phyloP scores from a whole-genome alignment of 2,888 invertebrate genomes.

The Drosophila anomalata region DNA sequence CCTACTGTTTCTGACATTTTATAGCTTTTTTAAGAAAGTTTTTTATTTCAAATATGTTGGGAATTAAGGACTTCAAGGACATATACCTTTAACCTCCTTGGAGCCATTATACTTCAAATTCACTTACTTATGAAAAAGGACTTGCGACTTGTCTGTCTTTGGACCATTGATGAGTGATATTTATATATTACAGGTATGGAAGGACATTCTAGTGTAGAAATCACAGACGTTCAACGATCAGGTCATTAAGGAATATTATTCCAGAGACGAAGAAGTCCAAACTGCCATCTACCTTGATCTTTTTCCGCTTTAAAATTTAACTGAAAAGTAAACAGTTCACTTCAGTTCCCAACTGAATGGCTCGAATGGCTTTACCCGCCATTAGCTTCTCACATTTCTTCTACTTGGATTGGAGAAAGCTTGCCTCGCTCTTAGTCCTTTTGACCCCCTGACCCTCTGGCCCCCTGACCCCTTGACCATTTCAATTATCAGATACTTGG shows the following conservation, averaged over 20 bases:
- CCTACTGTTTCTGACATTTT: background rate
- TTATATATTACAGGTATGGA: no score
- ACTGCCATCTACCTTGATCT: background rate
- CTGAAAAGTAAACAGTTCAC: background rate
- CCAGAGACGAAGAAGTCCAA: no score
- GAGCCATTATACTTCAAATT: no score
- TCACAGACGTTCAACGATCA: no score
- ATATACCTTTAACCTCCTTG: no score
- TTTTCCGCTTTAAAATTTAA: background rate
- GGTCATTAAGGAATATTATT: no score
- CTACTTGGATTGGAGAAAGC: background rate
- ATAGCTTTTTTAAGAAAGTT: background rate
- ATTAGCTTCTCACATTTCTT: slow-evolving; percentile 7
- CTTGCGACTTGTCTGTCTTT: no score
- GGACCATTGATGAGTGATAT: no score
- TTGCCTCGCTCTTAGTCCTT: background rate
- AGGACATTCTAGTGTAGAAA: no score
- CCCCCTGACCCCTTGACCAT: slow-evolving; percentile 28
- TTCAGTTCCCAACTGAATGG: slow-evolving; percentile 1
- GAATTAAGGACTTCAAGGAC: no score
- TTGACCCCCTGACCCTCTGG: background rate
- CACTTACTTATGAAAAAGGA: no score
- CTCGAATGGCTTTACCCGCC: slow-evolving; percentile 15
- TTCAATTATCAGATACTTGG: slow-evolving; percentile 66
- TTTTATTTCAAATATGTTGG: no score